Evolutionary conservation across 2,888 invertebrate genomes (phyloP), one percentile per base, ranked within the genome.

Genomic region (Drosophila austrosaltans): DNA sequence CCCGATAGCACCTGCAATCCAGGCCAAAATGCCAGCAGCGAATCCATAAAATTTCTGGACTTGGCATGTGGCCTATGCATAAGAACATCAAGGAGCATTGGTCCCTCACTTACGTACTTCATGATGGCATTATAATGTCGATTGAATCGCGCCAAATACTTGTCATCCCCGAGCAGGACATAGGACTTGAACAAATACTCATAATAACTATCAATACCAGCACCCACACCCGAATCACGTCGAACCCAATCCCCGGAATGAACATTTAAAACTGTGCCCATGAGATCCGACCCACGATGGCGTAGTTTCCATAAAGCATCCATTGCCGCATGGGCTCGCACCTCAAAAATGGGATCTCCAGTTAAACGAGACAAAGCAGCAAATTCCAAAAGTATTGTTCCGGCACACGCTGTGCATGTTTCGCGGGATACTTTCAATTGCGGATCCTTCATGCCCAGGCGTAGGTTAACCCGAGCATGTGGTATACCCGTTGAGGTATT

Each of bases 101-200:
- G 99, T 3, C 99, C 98, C 48, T 92, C 92, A 92, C 97, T 98
- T 54, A 99, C 96, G 92, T 99, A 99, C 91, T 98, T 98, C 98
- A 98, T 98, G 60, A 99, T 95, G 0, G 98, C 98, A 84, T 96
- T 96, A 93, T 99, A 99, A 93, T 99, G 98, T 89, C 97, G 95
- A 87, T 98, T 98, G 92, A 99, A 99, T 76, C 99, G 94, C 54
- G 97, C 96, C 80, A 99, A 93, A 92, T 99, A 99, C 78, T 96
- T 96, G 88, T 98, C 97, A 91, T 99, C 99, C 0, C 97, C 97
- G 4, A 99, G 94, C 64, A 99, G 93, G 77, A 99, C 97, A 92
- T 99, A 99, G 0, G 98, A 98, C 92, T 99, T 99, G 36, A 99
- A 94, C 77, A 98, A 97, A 92, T 99, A 99, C 92, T 99, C 99